Percentiles rank a stretch among this genome's conserved stretches.
Conservation (phyloP, 2,113 vertebrate species). For the Onychorhynchus coronatus region DNA sequence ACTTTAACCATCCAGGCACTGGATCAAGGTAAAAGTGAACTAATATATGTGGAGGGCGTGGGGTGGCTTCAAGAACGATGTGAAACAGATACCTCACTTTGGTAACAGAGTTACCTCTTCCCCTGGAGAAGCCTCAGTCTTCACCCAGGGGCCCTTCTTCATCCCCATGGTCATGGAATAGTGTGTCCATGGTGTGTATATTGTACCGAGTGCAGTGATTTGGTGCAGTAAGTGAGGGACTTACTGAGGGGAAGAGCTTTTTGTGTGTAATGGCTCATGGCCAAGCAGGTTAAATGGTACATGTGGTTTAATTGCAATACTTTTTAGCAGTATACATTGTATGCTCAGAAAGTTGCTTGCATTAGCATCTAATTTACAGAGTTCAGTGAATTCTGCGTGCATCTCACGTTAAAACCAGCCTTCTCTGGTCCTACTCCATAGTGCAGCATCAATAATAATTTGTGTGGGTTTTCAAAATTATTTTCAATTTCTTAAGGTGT, state of each 20-base stretch:
- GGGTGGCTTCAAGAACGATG: neutral
- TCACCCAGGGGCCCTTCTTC: neutral
- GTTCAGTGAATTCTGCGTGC: neutral
- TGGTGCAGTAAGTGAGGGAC: no score
- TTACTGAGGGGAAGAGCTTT: neutral
- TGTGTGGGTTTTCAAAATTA: neutral
- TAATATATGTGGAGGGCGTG: neutral
- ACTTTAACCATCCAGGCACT: conserved; percentile 23
- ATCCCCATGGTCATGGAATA: fast-evolving
- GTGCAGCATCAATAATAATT: neutral
- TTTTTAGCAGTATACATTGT: neutral
- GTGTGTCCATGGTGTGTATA: neutral
- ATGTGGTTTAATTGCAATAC: neutral
- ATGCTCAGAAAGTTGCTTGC: neutral
- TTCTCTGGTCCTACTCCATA: neutral
- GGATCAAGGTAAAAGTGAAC: neutral
- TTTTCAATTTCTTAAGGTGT: neutral
- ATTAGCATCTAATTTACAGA: neutral
- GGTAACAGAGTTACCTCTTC: neutral
- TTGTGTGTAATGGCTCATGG: neutral
- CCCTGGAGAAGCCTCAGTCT: neutral
- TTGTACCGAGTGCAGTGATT: no score
- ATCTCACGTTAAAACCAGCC: neutral
- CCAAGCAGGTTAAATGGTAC: neutral
- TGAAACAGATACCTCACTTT: neutral